Conservation (phyloP, 1,140 invertebrate genomes). For the Oscheius sp. region DNA sequence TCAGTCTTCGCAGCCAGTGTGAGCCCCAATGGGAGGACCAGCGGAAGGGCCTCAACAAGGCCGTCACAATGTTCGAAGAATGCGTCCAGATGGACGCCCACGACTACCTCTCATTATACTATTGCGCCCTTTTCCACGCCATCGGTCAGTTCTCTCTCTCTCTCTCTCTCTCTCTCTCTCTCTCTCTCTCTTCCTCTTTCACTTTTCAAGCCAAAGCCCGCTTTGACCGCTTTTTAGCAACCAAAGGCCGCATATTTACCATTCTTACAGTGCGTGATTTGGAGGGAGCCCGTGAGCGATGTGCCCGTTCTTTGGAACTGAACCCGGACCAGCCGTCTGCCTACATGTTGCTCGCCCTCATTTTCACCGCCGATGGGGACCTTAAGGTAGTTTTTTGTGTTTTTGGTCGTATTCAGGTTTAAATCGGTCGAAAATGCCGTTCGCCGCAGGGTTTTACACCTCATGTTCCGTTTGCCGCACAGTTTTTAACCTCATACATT, state of each 20-base stretch:
- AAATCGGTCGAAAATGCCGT: neutral
- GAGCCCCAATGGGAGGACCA: conserved; percentile 23
- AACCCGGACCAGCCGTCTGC: conserved; percentile 54
- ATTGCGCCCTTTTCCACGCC: conserved; percentile 57
- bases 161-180: too few relatives aligned
- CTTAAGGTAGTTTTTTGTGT: conserved; percentile 38
- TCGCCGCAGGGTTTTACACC: neutral
- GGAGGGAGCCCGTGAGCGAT: conserved; percentile 48
- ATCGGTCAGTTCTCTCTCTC: conserved; percentile 34
- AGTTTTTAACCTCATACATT: neutral
- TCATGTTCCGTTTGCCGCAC: neutral
- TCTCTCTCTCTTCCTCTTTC: too few relatives aligned
- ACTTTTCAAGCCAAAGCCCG: too few relatives aligned
- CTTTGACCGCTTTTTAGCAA: too few relatives aligned
- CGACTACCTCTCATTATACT: conserved; percentile 58
- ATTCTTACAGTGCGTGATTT: conserved; percentile 51
- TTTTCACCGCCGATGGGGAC: conserved; percentile 57
- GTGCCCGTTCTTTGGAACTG: conserved; percentile 47
- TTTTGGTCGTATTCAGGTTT: neutral
- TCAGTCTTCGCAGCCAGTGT: conserved; percentile 47
- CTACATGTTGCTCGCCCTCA: conserved; percentile 55
- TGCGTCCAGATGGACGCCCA: conserved; percentile 51
- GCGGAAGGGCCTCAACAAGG: neutral
- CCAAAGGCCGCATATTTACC: too few relatives aligned
- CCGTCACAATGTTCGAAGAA: conserved; percentile 36